Evolutionary conservation across 1,140 invertebrate genomes (phyloP), one percentile per base, ranked within the genome.

Genomic region (Drosophila jambulina): DNA sequence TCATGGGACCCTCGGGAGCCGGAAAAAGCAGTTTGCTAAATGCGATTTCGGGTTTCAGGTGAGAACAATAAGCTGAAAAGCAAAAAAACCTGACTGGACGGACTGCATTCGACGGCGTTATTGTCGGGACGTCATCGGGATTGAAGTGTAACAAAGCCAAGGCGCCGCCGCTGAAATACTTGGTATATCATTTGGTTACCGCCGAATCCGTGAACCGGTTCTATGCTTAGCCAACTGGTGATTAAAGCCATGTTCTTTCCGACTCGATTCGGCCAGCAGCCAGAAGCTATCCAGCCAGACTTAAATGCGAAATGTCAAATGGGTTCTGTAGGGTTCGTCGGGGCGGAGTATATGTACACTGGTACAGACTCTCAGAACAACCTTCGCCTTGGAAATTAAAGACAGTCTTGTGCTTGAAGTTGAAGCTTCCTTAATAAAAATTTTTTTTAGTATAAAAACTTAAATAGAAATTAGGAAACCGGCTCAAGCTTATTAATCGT

Each of bases 1-100:
- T 97, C 77, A 97, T 97, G 96, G 97, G 97, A 38, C 97, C 96
- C 19, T 97, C 96, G 3, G 97, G 97, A 45, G 96, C 96, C 36
- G 97, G 96, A 53, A 97, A 97, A 93, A 96, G 96, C 70, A 96
- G 96, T 56, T 93, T 96, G 17, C 93, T 96, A 25, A 96, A 96
- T 91, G 95, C 95, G 53, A 93, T 96, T 64, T 95, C 96, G 34
- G 96, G 96, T 87, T 96, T 95, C 92, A 94, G 94, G 95, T 96
- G 92, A 94, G 93, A 45, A 43, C 38, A 65, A 58, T 27, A 59
- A 64, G 12, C 38, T 38, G 12, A 19, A 19, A 46, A 45, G 48
- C 36, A 42, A 56, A 43, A 68, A 42, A 58, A 58, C 49, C 34
- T 9, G 36, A 70, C 57, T 10, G 29, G 42, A 56, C 42, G 40